These are phyloP conservation scores for Portunus trituberculatus DNA, from an alignment of 1,140 invertebrate species.

Conservation along the genomic window DNA sequence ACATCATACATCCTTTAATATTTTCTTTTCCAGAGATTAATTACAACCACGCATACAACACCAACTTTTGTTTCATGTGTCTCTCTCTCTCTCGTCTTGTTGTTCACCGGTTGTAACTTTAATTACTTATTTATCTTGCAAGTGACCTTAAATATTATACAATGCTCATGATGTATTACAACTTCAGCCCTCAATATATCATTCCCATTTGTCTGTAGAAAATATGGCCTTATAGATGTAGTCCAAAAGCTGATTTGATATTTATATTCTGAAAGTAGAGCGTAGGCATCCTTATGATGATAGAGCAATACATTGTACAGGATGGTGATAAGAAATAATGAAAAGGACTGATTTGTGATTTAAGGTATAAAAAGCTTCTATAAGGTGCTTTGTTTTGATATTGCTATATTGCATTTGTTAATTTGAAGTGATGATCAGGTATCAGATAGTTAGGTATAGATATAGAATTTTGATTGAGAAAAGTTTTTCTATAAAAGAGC, in stretches of 20 bases:
- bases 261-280: constrained; percentile 45
- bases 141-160: constrained; percentile 72
- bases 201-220: constrained; percentile 59
- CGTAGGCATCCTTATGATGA: constrained; percentile 25
- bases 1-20: constrained; percentile 70
- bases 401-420: constrained; percentile 74
- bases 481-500: constrained; percentile 71
- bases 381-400: constrained; percentile 74
- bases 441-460: constrained; percentile 58
- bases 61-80: constrained; percentile 36
- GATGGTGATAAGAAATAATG: constrained; percentile 71
- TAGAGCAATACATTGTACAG: constrained; percentile 62
- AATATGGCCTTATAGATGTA: constrained; percentile 72
- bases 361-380: constrained; percentile 73
- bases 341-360: constrained; percentile 68
- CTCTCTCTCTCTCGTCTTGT: constrained; percentile 34
- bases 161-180: constrained; percentile 66
- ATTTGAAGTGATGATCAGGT: constrained; percentile 73
- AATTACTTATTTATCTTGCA: constrained; percentile 63
- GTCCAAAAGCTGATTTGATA: constrained; percentile 52
- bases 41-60: constrained; percentile 49
- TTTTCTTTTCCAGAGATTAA: constrained; percentile 65
- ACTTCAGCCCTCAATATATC: constrained; percentile 49
- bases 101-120: constrained; percentile 71
- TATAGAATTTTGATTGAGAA: constrained; percentile 57